Percentiles rank a stretch among this genome's conserved stretches.
Evolutionary conservation across 2,113 vertebrate species (phyloP).

Genomic region (Poeciliopsis turrubarensis): DNA sequence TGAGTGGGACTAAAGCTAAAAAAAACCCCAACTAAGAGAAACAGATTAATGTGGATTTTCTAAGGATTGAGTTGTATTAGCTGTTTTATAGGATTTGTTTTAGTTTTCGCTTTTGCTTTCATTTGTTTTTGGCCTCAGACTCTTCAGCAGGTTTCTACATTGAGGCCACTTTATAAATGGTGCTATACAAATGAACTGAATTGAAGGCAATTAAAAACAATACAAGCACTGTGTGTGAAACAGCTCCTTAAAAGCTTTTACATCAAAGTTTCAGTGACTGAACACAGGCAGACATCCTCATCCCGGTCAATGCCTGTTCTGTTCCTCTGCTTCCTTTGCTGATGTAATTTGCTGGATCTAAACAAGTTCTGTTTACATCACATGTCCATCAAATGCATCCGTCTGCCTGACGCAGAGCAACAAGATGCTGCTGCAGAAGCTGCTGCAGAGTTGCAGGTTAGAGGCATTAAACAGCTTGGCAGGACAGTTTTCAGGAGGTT

Average conservation of each 20-base stretch:
- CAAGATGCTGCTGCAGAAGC: constrained; percentile 19
- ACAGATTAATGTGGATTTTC: background rate
- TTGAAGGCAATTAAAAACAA: too few species aligned
- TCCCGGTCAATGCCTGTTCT: constrained; percentile 11
- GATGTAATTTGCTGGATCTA: constrained; percentile 61
- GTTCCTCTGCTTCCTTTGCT: constrained; percentile 60
- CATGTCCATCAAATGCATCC: constrained; percentile 44
- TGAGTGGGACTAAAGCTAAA: background rate
- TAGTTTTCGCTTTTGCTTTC: background rate
- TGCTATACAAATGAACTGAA: background rate
- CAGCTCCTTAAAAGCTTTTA: too few species aligned
- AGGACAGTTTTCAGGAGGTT: constrained; percentile 24
- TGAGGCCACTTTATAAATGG: background rate
- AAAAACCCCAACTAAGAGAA: background rate
- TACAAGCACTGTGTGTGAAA: too few species aligned
- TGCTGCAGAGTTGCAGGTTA: constrained; percentile 29
- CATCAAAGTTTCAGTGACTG: constrained; percentile 26
- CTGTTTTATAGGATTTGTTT: background rate
- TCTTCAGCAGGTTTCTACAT: background rate
- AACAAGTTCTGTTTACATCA: constrained; percentile 50
- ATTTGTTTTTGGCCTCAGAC: background rate
- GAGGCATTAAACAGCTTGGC: constrained; percentile 19
- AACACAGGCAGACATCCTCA: constrained; percentile 26
- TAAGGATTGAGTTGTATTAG: background rate
- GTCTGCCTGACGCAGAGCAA: constrained; percentile 15